Percentiles rank a stretch among this genome's conserved stretches.
phyloP scores from a whole-genome alignment of 2,888 invertebrate genomes.

The Troides helena region DNA sequence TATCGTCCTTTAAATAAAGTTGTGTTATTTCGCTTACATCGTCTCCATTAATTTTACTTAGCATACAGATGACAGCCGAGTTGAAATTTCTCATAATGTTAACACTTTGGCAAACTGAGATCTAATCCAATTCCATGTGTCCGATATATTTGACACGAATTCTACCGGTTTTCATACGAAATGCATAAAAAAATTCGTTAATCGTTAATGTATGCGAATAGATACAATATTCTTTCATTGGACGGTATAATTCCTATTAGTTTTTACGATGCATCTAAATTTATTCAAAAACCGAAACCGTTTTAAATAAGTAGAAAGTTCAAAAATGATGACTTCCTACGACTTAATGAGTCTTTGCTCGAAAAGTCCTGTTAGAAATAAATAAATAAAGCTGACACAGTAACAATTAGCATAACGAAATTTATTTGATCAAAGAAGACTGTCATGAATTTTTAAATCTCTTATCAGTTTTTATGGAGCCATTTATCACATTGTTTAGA shows the following conservation, averaged over 20 bases:
- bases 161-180: not conserved
- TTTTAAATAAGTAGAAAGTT: slow-evolving; percentile 8
- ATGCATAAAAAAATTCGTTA: slow-evolving; percentile 4
- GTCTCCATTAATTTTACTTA: not conserved
- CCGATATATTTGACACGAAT: not conserved
- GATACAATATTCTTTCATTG: slow-evolving; percentile 7
- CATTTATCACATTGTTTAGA: not conserved
- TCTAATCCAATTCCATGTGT: not conserved
- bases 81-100: not conserved
- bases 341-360: slow-evolving; percentile 1
- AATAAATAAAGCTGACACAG: slow-evolving; percentile 7
- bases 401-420: slow-evolving; percentile 19
- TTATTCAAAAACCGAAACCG: slow-evolving; percentile 22
- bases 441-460: not conserved
- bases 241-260: slow-evolving; percentile 8
- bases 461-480: not conserved
- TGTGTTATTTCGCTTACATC: too few species aligned
- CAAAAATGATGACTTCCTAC: slow-evolving; percentile 8
- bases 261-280: slow-evolving; percentile 22
- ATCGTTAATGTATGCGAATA: slow-evolving; percentile 18
- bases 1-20: too few species aligned
- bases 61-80: not conserved
- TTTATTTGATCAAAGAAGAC: not conserved
- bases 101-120: not conserved
- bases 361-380: slow-evolving; percentile 19